Conservation (phyloP, 2,113 vertebrate genomes). For the Podiceps cristatus region DNA sequence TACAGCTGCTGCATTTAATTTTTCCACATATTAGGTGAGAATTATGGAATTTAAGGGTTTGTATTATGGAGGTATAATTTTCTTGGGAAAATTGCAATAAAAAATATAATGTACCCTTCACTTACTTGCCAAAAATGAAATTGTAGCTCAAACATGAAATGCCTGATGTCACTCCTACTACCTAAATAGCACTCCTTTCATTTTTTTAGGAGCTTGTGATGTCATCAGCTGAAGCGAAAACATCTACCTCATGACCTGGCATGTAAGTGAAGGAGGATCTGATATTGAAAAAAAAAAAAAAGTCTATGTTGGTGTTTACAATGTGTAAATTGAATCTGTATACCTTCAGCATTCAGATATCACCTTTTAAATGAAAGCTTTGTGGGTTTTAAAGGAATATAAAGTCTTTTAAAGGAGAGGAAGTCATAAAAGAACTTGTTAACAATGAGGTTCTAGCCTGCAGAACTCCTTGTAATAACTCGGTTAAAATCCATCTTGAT, state of each 20-base stretch:
- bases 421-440: constrained; percentile 43
- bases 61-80: background rate
- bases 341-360: background rate
- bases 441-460: background rate
- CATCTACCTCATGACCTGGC: constrained; percentile 61
- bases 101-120: constrained; percentile 38
- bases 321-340: constrained; percentile 11
- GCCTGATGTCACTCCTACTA: constrained; percentile 27
- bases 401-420: constrained; percentile 28
- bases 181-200: constrained; percentile 65
- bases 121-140: constrained; percentile 52
- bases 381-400: constrained; percentile 30
- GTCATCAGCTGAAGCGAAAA: constrained; percentile 67
- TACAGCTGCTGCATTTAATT: background rate
- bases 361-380: constrained; percentile 29
- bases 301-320: constrained; percentile 34
- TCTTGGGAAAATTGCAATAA: background rate
- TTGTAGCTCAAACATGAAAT: background rate
- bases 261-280: constrained; percentile 68
- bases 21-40: background rate
- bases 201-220: constrained; percentile 72
- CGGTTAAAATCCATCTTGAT: background rate
- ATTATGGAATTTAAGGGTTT: background rate
- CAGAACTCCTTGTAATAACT: background rate
- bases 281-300: background rate